Percentiles rank a stretch among this genome's conserved stretches.
phyloP scores from a whole-genome alignment of 2,888 invertebrate genomes.

The Drosophila histrio region DNA sequence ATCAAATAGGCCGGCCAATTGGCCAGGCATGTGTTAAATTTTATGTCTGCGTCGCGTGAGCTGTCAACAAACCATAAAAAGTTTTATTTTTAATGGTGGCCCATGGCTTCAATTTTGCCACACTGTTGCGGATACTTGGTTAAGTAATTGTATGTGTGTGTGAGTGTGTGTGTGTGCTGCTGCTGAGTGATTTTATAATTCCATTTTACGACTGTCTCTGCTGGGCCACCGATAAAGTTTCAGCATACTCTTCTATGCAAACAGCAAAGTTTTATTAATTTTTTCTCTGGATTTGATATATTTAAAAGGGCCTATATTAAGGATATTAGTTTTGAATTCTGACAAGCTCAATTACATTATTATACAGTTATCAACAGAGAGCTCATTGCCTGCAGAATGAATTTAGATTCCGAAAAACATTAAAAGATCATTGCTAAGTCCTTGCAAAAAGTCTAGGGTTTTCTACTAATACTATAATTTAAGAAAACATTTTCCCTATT shows the following conservation, averaged over 20 bases:
- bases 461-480: too few relatives aligned
- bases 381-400: neutral
- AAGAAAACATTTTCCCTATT: too few relatives aligned
- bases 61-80: slow-evolving; percentile 62
- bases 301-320: neutral
- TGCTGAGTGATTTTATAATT: slow-evolving; percentile 39
- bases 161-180: neutral
- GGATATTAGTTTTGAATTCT: neutral
- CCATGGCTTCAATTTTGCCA: slow-evolving; percentile 29
- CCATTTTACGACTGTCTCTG: slow-evolving; percentile 29
- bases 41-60: slow-evolving; percentile 30
- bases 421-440: too few relatives aligned
- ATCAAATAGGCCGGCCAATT: slow-evolving; percentile 18
- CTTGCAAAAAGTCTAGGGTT: too few relatives aligned
- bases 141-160: neutral
- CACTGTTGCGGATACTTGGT: slow-evolving; percentile 11
- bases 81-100: slow-evolving; percentile 48
- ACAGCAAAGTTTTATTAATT: neutral
- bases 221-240: slow-evolving; percentile 27
- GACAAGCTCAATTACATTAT: neutral
- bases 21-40: slow-evolving; percentile 21
- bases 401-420: neutral
- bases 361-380: neutral
- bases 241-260: neutral
- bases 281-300: neutral